phyloP scores from a whole-genome alignment of 2,113 vertebrate genomes.

The Talpa occidentalis region DNA sequence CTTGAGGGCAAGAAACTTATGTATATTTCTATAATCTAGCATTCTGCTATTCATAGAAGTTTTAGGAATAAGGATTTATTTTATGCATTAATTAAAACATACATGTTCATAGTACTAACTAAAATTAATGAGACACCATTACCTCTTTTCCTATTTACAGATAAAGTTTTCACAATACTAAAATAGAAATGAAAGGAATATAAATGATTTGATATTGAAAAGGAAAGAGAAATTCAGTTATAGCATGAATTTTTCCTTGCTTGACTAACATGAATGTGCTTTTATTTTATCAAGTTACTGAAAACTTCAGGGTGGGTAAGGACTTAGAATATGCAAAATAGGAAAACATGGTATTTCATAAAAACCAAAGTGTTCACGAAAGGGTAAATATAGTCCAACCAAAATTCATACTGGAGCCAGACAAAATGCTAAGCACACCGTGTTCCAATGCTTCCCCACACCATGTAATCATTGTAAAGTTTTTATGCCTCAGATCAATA shows the following conservation, averaged over 20 bases:
- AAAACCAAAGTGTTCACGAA: neutral
- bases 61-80: slow-evolving; percentile 7
- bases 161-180: neutral
- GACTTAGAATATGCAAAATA: neutral
- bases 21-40: neutral
- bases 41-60: neutral
- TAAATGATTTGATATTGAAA: neutral
- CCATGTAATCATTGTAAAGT: neutral
- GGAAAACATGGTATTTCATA: neutral
- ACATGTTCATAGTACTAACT: neutral
- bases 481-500: neutral
- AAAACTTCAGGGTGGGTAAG: neutral
- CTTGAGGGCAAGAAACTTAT: neutral
- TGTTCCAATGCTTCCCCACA: neutral
- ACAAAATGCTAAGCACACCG: neutral
- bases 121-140: neutral
- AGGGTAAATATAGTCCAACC: neutral
- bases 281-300: neutral
- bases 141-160: neutral
- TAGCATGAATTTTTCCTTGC: neutral
- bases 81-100: neutral
- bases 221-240: neutral
- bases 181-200: neutral
- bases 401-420: neutral
- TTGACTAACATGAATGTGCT: neutral